Base-by-base conservation (phyloP, 2,797 vertebrate species). In the Microctenopoma stevenorrisi region DNA sequence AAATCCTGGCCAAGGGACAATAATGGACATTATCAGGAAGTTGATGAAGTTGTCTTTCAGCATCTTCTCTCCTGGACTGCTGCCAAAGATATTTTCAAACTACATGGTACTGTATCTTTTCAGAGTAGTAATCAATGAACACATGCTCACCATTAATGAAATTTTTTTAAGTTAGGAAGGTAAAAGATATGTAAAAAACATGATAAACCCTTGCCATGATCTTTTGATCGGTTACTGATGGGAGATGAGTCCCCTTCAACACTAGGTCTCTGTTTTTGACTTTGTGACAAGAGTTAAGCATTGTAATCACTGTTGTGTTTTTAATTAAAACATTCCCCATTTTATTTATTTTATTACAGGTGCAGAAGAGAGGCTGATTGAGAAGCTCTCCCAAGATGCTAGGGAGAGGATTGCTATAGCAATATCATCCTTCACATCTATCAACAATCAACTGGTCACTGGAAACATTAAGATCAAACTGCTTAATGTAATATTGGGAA, bases 1-100 rank as follows among this genome's bases (percentile, higher is more conserved):
- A 95, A 96, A 79, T 96, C 96, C 0, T 99, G 98, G 97, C 97
- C 96, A 0, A 76, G 1, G n/a, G 81, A 94, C n/a, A 0, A 0
- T 1, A 4, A 0, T 0, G 93, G 89, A 43, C 18, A 15, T 0
- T 52, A 69, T 4, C 54, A 81, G 1, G 68, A 61, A 0, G 81
- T 91, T 12, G 72, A 91, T 58, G 94, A 94, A 28, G 51, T 52
- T 15, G 72, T 96, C 43, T 82, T 98, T 44, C 80, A 46, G 16
- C 95, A 98, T 28, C 74, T 98, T 4, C 93, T 98, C 0, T 92
- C 88, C 0, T 95, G 96, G 95, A 90, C 90, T 6, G 96, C 96
- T 15, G 83, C 94, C 61, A 95, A 90, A 66, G 78, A 94, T 7
- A 74, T 97, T 78, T 96, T 98, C 69, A 89, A 82, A 7, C 76